Evolutionary conservation across 2,113 vertebrate species (phyloP), one percentile per base, ranked within the genome.

Genomic region (Haemorhous mexicanus): DNA sequence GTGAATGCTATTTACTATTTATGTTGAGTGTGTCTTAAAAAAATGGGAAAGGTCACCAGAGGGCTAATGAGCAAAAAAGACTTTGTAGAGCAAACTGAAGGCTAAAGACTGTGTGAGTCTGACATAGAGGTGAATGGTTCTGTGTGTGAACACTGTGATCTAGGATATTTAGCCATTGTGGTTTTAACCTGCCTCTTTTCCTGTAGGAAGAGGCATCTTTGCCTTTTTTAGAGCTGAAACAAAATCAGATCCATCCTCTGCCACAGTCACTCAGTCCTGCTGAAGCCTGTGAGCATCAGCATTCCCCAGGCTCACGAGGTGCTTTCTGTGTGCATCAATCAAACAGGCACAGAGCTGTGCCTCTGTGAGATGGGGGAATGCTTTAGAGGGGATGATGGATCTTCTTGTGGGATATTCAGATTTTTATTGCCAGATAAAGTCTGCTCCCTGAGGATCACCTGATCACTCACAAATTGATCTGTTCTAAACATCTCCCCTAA

Each of bases 1-100:
- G 86, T 78, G 92, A 96, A 43, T 96, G 94, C 56, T 93, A 3
- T 95, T 96, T 95, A 95, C 93, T 95, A 96, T 96, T 97, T 97
- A 96, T 96, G 95, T 90, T 95, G 95, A 96, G 68, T 95, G 95
- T 58, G 90, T 93, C 80, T 95, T 56, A 58, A 90, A 93, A 84
- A 84, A 88, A 89, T 7, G 37, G 66, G 73, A 64, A 89, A 53
- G 95, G 88, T 96, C 90, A 96, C 92, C 62, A 75, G 83, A 84
- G 85, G 32, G 83, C 20, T 56, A 37, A 81, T 22, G 47, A 84
- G 53, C 76, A 89, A 79, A 72, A 61, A 90, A 66, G 80, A 53
- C 86, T 86, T 69, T 46, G 49, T 47, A 75, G 69, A 64, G n/a
- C 61, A 81, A 89, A 75, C 23, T 22, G 68, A 83, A 72, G 84